These are phyloP conservation scores for Muscicapa adusta DNA, from an alignment of 2,113 vertebrate genomes.

Conservation along the genomic window DNA sequence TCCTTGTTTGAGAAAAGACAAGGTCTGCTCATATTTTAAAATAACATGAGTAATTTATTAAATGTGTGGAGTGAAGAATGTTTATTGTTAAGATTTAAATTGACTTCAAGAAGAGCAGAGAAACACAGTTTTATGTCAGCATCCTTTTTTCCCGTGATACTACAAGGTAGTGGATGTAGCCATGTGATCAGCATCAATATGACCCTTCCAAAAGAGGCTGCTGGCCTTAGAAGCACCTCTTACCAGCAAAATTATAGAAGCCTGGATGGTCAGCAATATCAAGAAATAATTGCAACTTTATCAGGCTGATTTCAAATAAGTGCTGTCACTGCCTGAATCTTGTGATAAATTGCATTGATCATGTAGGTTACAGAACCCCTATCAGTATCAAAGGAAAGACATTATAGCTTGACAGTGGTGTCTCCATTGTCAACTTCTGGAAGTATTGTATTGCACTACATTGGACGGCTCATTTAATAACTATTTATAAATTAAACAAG, in stretches of 20 bases:
- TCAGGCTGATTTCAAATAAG: constrained; percentile 39
- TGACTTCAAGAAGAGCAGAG: not conserved
- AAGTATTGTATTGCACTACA: constrained; percentile 15
- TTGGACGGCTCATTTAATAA: constrained; percentile 56
- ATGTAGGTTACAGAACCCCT: constrained; percentile 53
- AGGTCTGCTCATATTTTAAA: not conserved
- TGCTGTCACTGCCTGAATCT: constrained; percentile 36
- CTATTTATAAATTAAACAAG: constrained; percentile 53
- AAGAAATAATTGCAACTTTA: constrained; percentile 45
- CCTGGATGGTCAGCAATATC: not conserved
- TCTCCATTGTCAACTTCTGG: constrained; percentile 48
- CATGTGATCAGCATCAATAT: not conserved
- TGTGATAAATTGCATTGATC: constrained; percentile 62
- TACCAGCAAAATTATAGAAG: constrained; percentile 12
- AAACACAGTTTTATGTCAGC: not conserved
- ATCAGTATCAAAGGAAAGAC: constrained; percentile 64
- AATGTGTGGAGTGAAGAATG: not conserved
- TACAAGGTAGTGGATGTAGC: not conserved
- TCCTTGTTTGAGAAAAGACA: not conserved
- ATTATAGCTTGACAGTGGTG: constrained; percentile 57
- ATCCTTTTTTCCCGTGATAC: not conserved
- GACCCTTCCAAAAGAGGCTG: not conserved
- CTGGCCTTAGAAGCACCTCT: not conserved
- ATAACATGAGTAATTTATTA: not conserved
- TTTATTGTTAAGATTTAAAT: not conserved